Evolutionary conservation across 2,797 vertebrate species (phyloP).

Genomic region (Notamacropus eugenii): DNA sequence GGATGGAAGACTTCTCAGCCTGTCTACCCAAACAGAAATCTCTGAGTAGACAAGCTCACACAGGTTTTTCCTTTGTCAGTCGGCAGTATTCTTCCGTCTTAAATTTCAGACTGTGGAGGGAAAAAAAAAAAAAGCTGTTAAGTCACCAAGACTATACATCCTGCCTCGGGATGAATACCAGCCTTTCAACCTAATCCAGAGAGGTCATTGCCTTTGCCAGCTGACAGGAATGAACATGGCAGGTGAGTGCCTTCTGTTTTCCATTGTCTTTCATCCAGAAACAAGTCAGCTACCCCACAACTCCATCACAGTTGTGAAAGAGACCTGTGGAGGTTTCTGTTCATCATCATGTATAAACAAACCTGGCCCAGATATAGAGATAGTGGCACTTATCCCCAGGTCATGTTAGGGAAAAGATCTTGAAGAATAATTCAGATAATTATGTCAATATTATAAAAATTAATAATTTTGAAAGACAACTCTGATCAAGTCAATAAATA

Average conservation of each 20-base stretch:
- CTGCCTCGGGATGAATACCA: neutral
- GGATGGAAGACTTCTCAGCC: no score
- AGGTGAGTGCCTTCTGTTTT: neutral
- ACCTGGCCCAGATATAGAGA: neutral
- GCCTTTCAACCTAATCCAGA: neutral
- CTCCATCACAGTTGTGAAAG: neutral
- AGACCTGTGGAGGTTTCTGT: neutral
- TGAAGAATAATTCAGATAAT: no score
- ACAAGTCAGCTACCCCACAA: neutral
- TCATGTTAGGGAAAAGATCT: no score
- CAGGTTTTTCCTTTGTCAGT: no score
- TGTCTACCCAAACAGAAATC: no score
- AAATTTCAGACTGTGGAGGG: no score
- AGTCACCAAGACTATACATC: neutral
- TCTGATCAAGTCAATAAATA: no score
- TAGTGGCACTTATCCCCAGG: neutral
- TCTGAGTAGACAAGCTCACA: no score
- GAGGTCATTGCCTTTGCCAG: neutral
- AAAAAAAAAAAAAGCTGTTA: no score
- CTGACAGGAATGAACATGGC: neutral
- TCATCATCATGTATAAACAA: neutral
- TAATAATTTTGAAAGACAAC: no score
- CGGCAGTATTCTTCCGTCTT: no score
- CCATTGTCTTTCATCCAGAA: neutral
- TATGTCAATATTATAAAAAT: no score